Evolutionary conservation across 1,140 invertebrate genomes (phyloP), one percentile per base, ranked within the genome.

Genomic region (Onthophagus taurus): DNA sequence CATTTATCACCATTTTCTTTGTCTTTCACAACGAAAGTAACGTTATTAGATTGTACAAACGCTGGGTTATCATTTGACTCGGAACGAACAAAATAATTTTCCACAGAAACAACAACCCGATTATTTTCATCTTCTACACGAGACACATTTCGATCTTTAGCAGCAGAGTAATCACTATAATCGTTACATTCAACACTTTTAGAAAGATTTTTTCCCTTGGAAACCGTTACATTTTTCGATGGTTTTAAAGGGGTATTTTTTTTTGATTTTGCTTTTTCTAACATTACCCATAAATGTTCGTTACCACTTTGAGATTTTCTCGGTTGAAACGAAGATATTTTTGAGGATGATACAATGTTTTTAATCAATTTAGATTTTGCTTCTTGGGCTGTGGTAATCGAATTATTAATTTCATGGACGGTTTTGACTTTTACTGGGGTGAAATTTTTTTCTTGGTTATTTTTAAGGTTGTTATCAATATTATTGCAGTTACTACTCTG

Each of bases 201-300:
- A 1, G 13, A 24, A n/a, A 23, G 2, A n/a, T 3, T 13, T 20
- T 14, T 23, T 16, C 24, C 17, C 18, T 14, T 21, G 2, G 24
- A 19, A 44, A 34, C 35, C 20, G 31, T 42, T 24, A 38, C 36
- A 48, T 21, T 45, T 29, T 21, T n/a, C n/a, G n/a, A n/a, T n/a
- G n/a, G n/a, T n/a, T n/a, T n/a, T n/a, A n/a, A n/a, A n/a, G n/a
- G n/a, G n/a, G n/a, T n/a, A n/a, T n/a, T n/a, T n/a, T n/a, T n/a
- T n/a, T 33, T 31, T 16, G 36, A 34, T 35, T 9, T 29, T 14
- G 49, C 26, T 50, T 61, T 52, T 51, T 61, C 59, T 14, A 12
- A 33, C 8, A 58, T 60, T 1, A 63, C 50, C 62, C 62, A 64
- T 42, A 53, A 61, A 8, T 47, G 49, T 47, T 61, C 62, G 9